Evolutionary conservation across 2,113 vertebrate genomes (phyloP), one percentile per base, ranked within the genome.

Genomic region (Candoia aspera): DNA sequence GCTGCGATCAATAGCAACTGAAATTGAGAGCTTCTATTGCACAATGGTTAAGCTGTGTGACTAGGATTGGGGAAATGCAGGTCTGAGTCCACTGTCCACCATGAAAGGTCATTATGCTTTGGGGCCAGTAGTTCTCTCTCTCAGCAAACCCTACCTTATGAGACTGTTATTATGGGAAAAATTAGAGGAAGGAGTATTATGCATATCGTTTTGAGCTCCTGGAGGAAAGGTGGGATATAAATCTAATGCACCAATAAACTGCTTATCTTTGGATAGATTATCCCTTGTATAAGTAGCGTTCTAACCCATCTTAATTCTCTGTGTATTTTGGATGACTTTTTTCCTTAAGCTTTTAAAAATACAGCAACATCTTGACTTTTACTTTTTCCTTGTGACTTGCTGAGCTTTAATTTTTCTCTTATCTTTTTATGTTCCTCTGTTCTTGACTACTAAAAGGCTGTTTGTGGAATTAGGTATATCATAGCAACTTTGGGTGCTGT

Each of bases 371-470:
- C 13, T 49, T 46, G 37, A 13, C 59, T 88, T 85, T 23, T n/a
- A 64, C 62, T n/a, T n/a, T 68, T 68, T 68, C 29, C 64, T 68
- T 68, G 64, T 68, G 29, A 33, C n/a, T 68, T 68, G 12, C 29
- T 68, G 64, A 21, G 33, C 54, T 83, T 19, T 26, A 13, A 1
- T 26, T 64, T 2, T 88, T 92, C 93, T 94, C 21, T 88, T 59
- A 55, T 55, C 91, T 94, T 64, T 29, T 93, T 68, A 53, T 12
- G 3, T 29, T 92, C 83, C 42, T 21, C 73, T 11, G 19, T 88
- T 87, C 86, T 55, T 88, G 10, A 19, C 6, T 46, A 49, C 29
- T 42, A 55, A 33, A 55, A 29, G 3, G 19, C 23, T 86, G 19
- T 68, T 68, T 86, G 21, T 90, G 79, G 23, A 5, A 17, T 23